A percentile compares a stretch with the other conserved stretches of the same genome.
phyloP scores from a whole-genome alignment of 2,797 vertebrate genomes.

The Mionectes olivaceus region DNA sequence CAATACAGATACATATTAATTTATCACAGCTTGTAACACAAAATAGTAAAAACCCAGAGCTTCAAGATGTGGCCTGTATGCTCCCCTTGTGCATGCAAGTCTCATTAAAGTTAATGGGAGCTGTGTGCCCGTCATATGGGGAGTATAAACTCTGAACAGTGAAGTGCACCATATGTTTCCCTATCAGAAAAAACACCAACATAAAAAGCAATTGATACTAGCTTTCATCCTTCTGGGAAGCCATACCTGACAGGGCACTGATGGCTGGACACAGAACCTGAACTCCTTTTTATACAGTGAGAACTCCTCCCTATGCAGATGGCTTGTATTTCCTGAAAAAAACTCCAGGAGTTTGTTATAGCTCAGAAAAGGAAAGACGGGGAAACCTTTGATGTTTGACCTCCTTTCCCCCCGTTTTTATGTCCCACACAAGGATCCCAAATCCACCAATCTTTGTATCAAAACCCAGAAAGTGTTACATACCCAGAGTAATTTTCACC shows the following conservation, averaged over 20 bases:
- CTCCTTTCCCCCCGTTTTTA: background rate
- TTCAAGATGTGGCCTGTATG: background rate
- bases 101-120: conserved; percentile 29
- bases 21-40: background rate
- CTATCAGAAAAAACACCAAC: background rate
- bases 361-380: background rate
- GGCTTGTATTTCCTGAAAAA: background rate
- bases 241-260: background rate
- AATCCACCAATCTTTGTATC: background rate
- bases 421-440: background rate
- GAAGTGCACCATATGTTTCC: background rate
- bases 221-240: background rate
- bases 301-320: background rate
- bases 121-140: background rate
- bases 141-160: background rate
- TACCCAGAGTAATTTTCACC: background rate
- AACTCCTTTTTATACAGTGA: background rate
- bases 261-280: background rate
- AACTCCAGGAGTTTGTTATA: background rate
- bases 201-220: background rate
- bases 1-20: background rate
- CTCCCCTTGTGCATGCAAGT: background rate
- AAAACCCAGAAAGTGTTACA: background rate
- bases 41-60: background rate
- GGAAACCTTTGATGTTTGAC: background rate